A percentile compares a stretch with the other conserved stretches of the same genome.
phyloP scores from a whole-genome alignment of 64 coral and sea anemone species.

The Astreopora myriophthalma region DNA sequence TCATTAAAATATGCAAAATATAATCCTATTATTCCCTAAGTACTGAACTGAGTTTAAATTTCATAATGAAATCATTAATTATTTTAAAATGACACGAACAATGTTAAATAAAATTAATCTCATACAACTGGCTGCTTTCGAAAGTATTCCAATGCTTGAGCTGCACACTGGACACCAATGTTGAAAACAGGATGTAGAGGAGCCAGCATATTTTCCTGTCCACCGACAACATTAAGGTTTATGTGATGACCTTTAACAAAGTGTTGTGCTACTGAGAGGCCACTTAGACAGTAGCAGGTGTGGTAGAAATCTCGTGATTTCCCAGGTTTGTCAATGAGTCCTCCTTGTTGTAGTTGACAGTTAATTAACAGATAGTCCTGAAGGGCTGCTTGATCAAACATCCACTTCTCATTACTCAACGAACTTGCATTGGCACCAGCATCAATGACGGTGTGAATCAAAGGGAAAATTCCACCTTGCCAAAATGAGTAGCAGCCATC shows the following conservation, averaged over 20 bases:
- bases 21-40: too few relatives aligned
- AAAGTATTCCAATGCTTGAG: constrained; percentile 78
- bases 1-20: too few relatives aligned
- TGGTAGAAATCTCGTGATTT: constrained; percentile 98
- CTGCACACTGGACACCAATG: constrained; percentile 86
- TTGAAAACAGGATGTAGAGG: constrained; percentile 93
- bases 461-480: constrained; percentile 96
- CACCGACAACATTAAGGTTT: constrained; percentile 71
- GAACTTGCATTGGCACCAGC: constrained; percentile 32
- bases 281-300: constrained; percentile 97
- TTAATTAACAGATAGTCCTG: constrained; percentile 91
- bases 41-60: too few relatives aligned
- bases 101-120: not conserved
- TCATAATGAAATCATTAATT: too few relatives aligned
- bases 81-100: too few relatives aligned
- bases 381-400: constrained; percentile 97
- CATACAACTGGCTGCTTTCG: constrained; percentile 58
- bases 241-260: constrained; percentile 82
- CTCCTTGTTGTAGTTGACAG: constrained; percentile 90
- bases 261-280: constrained; percentile 91
- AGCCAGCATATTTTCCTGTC: constrained; percentile 68
- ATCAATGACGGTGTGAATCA: constrained; percentile 87
- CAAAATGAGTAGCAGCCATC: constrained; percentile 99
- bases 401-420: constrained; percentile 85
- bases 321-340: constrained; percentile 96